Evolutionary conservation across 1,140 invertebrate species (phyloP).

Genomic region (Bombus waltoni): DNA sequence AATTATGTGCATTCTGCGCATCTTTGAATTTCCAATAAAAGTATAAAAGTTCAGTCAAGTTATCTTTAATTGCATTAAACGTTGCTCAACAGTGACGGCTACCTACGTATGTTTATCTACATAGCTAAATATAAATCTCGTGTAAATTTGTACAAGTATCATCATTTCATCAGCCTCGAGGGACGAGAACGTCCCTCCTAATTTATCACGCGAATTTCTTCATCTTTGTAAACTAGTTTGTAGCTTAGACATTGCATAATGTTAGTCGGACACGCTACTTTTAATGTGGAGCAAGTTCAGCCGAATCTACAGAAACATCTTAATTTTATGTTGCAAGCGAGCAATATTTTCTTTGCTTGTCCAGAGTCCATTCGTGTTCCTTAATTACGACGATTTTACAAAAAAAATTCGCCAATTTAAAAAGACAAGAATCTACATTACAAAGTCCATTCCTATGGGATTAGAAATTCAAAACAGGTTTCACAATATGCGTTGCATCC

Average conservation of each 20-base stretch:
- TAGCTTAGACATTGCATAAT: neutral
- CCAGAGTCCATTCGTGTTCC: neutral
- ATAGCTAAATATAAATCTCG: too few relatives aligned
- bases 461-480: constrained; percentile 18
- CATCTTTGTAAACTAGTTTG: neutral
- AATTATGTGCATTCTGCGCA: too few relatives aligned
- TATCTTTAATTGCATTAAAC: too few relatives aligned
- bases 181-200: neutral
- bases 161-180: neutral
- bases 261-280: neutral
- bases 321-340: too few relatives aligned
- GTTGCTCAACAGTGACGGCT: too few relatives aligned
- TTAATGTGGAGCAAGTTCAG: neutral
- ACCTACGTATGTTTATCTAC: too few relatives aligned
- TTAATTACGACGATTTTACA: too few relatives aligned
- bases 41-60: too few relatives aligned
- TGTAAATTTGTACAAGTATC: neutral
- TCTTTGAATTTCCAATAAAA: too few relatives aligned
- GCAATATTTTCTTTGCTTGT: too few relatives aligned
- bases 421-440: neutral
- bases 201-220: neutral
- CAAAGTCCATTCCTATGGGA: neutral
- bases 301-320: neutral
- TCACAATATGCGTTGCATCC: constrained; percentile 1
- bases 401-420: neutral